Percentiles rank a stretch among this genome's conserved stretches.
Evolutionary conservation across 2,888 invertebrate genomes (phyloP).

Genomic region (Drosophila aldrichi): DNA sequence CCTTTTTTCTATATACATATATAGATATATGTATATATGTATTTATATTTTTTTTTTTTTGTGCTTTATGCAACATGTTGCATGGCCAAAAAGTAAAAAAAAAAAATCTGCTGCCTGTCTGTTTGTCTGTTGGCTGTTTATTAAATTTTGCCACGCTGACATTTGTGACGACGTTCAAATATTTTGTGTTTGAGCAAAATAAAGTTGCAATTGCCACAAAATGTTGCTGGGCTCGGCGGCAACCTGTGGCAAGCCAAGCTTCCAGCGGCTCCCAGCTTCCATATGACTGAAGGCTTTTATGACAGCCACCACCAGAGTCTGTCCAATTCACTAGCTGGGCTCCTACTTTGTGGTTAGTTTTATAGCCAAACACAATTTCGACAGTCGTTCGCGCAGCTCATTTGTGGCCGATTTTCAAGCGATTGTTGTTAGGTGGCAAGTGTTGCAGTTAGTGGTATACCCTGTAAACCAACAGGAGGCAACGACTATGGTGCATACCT

Average conservation of each 20-base stretch:
- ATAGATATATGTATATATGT: neutral
- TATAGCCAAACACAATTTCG: conserved; percentile 74
- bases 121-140: conserved; percentile 60
- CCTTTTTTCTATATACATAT: conserved; percentile 24
- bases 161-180: conserved; percentile 69
- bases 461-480: neutral
- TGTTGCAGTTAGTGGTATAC: conserved; percentile 22
- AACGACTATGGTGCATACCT: too few species aligned
- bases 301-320: conserved; percentile 47
- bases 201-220: conserved; percentile 78
- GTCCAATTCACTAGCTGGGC: conserved; percentile 46
- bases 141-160: conserved; percentile 73
- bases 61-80: conserved; percentile 70
- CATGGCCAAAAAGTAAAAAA: conserved; percentile 54
- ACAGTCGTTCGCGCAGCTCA: conserved; percentile 71
- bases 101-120: conserved; percentile 51
- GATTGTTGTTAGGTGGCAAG: conserved; percentile 20
- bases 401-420: conserved; percentile 62
- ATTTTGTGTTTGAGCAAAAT: conserved; percentile 61
- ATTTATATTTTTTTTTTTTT: conserved; percentile 7
- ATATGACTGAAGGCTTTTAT: conserved; percentile 68
- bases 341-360: conserved; percentile 63
- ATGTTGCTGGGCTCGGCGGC: conserved; percentile 69
- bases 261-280: conserved; percentile 63
- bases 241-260: conserved; percentile 50